phyloP scores from a whole-genome alignment of 2,113 vertebrate genomes.

The Phyllostomus discolor region DNA sequence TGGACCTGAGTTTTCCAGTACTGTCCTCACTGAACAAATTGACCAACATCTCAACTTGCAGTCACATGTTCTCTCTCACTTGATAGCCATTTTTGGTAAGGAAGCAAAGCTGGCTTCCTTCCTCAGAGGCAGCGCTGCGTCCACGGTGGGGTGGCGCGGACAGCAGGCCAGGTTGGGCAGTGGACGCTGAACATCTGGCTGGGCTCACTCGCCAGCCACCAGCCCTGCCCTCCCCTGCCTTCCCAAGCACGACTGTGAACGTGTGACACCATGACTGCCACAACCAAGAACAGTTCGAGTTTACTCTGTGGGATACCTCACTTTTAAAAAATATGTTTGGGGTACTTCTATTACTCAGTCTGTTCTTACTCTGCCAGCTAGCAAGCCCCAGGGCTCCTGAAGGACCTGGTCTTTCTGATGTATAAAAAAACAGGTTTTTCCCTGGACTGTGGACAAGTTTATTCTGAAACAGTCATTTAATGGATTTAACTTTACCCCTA shows the following conservation, averaged over 20 bases:
- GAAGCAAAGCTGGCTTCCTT: not conserved
- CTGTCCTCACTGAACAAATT: not conserved
- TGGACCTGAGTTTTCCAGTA: not conserved
- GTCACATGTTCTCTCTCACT: not conserved
- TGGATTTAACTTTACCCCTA: not conserved
- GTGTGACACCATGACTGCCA: not conserved
- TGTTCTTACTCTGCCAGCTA: not conserved
- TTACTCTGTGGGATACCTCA: not conserved
- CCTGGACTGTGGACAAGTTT: not conserved
- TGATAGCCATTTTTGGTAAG: not conserved
- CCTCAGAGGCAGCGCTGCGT: not conserved
- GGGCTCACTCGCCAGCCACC: too few species aligned
- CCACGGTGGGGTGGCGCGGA: not conserved
- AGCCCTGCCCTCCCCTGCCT: not conserved
- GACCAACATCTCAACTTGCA: not conserved
- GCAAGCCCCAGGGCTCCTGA: not conserved
- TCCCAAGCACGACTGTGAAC: accelerated
- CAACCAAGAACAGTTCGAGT: not conserved
- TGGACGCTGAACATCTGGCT: accelerated
- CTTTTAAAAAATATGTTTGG: not conserved
- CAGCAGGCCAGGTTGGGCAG: too few species aligned
- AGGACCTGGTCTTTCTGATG: not conserved
- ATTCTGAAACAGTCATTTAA: not conserved
- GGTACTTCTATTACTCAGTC: not conserved
- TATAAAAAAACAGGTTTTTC: not conserved